phyloP scores from a whole-genome alignment of 2,888 invertebrate species.

The Incurvaria masculella region DNA sequence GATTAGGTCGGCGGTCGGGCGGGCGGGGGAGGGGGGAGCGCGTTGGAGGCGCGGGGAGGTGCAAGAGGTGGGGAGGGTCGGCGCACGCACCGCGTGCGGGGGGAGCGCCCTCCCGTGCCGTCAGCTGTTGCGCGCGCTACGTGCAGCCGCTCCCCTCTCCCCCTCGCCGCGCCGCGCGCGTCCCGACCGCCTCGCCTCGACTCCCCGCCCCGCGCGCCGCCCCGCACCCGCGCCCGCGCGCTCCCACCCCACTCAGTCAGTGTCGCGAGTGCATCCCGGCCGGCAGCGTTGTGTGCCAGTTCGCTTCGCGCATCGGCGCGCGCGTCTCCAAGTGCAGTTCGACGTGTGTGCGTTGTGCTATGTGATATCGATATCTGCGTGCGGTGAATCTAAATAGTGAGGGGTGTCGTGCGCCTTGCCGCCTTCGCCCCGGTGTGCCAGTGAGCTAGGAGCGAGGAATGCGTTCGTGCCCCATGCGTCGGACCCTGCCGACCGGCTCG shows the following conservation, averaged over 20 bases:
- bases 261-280: constrained; percentile 4
- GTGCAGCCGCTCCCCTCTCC: constrained; percentile 41
- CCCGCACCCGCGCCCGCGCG: constrained; percentile 18
- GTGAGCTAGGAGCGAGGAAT: background rate
- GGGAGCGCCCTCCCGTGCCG: constrained; percentile 46
- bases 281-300: background rate
- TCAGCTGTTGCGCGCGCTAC: constrained; percentile 52
- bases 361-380: background rate
- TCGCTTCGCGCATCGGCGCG: background rate
- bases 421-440: background rate
- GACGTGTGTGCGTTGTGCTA: background rate
- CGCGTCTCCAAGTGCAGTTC: background rate
- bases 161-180: constrained; percentile 26
- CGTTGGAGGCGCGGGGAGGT: constrained; percentile 23
- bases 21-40: constrained; percentile 31
- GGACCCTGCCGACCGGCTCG: background rate
- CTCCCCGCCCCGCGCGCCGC: constrained; percentile 33
- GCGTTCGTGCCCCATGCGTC: constrained; percentile 1
- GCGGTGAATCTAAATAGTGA: background rate
- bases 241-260: constrained; percentile 6
- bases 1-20: constrained; percentile 45
- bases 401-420: background rate
- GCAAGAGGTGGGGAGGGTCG: constrained; percentile 25
- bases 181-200: constrained; percentile 34
- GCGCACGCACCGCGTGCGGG: constrained; percentile 35